These are phyloP conservation scores for Podarcis cretensis DNA, from an alignment of 2,113 vertebrate genomes.

Conservation along the genomic window DNA sequence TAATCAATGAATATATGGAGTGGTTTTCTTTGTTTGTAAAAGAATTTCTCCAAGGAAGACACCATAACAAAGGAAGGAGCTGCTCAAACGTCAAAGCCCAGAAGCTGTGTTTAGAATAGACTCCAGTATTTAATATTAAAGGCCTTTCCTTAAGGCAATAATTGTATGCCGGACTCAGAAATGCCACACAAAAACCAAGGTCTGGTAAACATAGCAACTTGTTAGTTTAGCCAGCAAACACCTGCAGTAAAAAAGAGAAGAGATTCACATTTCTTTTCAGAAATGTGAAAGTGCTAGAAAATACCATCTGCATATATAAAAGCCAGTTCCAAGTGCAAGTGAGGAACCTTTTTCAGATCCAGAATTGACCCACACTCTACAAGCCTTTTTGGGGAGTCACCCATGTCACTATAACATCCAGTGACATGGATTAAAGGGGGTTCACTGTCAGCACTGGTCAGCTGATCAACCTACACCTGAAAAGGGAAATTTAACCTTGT, in stretches of 20 bases:
- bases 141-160: background rate
- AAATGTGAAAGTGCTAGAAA: background rate
- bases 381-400: too few relatives aligned
- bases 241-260: background rate
- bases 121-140: constrained; percentile 1
- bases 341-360: background rate
- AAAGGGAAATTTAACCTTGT: too few relatives aligned
- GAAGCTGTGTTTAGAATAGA: background rate
- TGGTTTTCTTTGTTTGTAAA: constrained; percentile 1
- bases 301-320: background rate
- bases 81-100: background rate
- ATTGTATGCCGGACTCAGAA: background rate
- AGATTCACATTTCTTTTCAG: background rate
- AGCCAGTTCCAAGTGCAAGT: background rate
- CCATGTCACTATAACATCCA: too few relatives aligned
- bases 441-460: too few relatives aligned
- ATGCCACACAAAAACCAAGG: background rate
- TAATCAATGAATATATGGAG: background rate
- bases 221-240: background rate
- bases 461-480: too few relatives aligned
- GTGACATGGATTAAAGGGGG: too few relatives aligned
- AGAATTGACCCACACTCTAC: too few relatives aligned
- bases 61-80: background rate
- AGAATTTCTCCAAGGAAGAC: background rate
- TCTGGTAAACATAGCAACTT: background rate